Conservation (phyloP, 2,888 invertebrate genomes). For the Cosmia trapezina region DNA sequence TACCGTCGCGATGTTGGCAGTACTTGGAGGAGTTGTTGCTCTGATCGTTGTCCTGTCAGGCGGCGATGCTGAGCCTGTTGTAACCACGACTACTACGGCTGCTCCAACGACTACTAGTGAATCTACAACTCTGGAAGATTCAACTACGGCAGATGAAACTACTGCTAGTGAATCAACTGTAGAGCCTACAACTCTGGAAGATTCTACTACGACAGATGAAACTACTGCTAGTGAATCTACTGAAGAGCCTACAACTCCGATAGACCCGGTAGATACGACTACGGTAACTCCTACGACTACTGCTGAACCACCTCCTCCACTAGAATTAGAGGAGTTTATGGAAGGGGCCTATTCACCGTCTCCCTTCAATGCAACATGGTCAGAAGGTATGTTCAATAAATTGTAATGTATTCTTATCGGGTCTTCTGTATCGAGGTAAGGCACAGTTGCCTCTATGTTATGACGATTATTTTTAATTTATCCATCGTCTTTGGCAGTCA, state of each 20-base stretch:
- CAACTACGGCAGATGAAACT: slow-evolving; percentile 2
- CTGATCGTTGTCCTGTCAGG: slow-evolving; percentile 89
- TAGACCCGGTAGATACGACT: slow-evolving; percentile 17
- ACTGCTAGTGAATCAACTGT: neutral
- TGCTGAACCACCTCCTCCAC: slow-evolving; percentile 41
- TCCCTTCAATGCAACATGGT: slow-evolving; percentile 95
- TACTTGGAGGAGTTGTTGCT: slow-evolving; percentile 91
- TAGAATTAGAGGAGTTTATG: slow-evolving; percentile 93
- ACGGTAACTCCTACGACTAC: neutral
- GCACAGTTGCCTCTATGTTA: neutral
- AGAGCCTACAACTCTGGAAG: slow-evolving; percentile 10
- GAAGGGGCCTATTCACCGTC: slow-evolving; percentile 92
- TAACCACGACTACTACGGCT: slow-evolving; percentile 35
- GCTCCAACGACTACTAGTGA: neutral
- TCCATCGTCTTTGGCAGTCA: neutral
- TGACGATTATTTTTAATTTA: neutral
- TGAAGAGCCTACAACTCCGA: slow-evolving; percentile 64
- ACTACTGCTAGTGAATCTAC: slow-evolving; percentile 59
- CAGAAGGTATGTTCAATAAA: slow-evolving; percentile 89
- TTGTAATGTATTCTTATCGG: neutral
- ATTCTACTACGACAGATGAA: neutral
- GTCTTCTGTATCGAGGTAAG: neutral
- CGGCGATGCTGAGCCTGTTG: slow-evolving; percentile 75
- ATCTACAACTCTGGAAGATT: neutral
- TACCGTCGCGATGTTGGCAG: slow-evolving; percentile 88